Base-by-base conservation (phyloP, 2,888 invertebrate genomes). In the Mesochorus sp. region DNA sequence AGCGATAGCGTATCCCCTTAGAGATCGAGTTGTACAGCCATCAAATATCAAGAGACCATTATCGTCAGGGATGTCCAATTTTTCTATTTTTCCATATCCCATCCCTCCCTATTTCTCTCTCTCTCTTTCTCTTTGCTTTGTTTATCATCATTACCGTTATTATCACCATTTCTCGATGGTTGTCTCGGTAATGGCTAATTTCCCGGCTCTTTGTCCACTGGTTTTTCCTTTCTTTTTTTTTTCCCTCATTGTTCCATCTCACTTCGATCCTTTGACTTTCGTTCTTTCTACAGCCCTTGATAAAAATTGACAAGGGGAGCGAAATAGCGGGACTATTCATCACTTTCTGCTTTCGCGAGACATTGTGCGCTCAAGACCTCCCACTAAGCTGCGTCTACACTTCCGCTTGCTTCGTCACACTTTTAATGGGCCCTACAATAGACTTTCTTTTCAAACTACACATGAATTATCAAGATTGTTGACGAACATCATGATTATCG, bases 31-130 rank as follows among this genome's bases (percentile, higher is more conserved):
- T n/a, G n/a, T n/a, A 39, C 49, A 28, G 21, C 34, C 64, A 80
- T 77, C 76, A 81, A 85, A 85, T 82, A 82, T 83, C 82, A 82
- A 80, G 82, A 83, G 83, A 81, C 82, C 83, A 84, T 87, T 86
- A 85, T 76, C 81, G 73, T 80, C 76, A 68, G 66, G 62, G 66
- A 61, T 79, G n/a, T 67, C 70, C 68, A 74, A 80, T 82, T 79
- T 73, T 79, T 82, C 44, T 73, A 67, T 72, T 72, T 81, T 62
- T 74, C 39, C n/a, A n/a, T n/a, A n/a, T n/a, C n/a, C n/a, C n/a
- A n/a, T 51, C 42, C 39, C 24, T 70, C 61, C 44, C 71, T 73
- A 55, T 64, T 51, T 61, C 24, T 14, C 12, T 70, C 34, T 70
- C 28, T 24, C 42, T n/a, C 24, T 10, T 0, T 47, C 19, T 47